phyloP scores from a whole-genome alignment of 2,113 vertebrate genomes.

The Siniperca knerii region DNA sequence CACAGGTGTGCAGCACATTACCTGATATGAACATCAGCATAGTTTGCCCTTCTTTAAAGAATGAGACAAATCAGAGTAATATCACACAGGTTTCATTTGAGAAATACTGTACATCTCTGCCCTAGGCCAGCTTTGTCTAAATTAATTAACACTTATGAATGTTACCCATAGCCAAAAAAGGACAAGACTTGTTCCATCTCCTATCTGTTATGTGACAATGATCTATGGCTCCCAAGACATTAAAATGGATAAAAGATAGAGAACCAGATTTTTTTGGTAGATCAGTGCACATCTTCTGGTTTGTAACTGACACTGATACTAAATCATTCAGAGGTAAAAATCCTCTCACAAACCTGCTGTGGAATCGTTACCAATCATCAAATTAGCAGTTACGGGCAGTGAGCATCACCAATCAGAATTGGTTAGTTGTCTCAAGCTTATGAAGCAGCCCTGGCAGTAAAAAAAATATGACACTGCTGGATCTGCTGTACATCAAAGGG shows the following conservation, averaged over 20 bases:
- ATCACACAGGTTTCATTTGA: slow-evolving; percentile 38
- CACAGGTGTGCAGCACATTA: slow-evolving; percentile 45
- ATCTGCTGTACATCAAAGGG: slow-evolving; percentile 56
- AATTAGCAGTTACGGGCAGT: slow-evolving; percentile 30
- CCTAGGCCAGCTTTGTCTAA: slow-evolving; percentile 46
- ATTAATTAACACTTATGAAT: slow-evolving; percentile 68
- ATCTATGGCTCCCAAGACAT: slow-evolving; percentile 61
- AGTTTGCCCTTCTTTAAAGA: slow-evolving; percentile 19
- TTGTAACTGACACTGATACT: slow-evolving; percentile 49
- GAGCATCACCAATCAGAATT: slow-evolving; percentile 34
- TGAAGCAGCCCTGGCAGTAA: slow-evolving; percentile 25
- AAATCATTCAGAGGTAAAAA: slow-evolving; percentile 47
- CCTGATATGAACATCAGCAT: slow-evolving; percentile 14
- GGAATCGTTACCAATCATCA: slow-evolving; percentile 36
- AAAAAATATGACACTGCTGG: slow-evolving; percentile 15
- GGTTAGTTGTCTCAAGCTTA: slow-evolving; percentile 45
- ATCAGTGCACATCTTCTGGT: slow-evolving; percentile 48
- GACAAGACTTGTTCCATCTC: slow-evolving; percentile 52
- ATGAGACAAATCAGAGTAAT: slow-evolving; percentile 24
- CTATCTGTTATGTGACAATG: slow-evolving; percentile 65
- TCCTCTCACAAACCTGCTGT: slow-evolving; percentile 36
- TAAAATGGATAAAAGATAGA: slow-evolving; percentile 53
- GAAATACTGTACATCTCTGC: slow-evolving; percentile 52
- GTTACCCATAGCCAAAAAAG: slow-evolving; percentile 40
- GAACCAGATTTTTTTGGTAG: slow-evolving; percentile 34